Evolutionary conservation across 2,797 vertebrate species (phyloP).

Genomic region (Alectoris magna): DNA sequence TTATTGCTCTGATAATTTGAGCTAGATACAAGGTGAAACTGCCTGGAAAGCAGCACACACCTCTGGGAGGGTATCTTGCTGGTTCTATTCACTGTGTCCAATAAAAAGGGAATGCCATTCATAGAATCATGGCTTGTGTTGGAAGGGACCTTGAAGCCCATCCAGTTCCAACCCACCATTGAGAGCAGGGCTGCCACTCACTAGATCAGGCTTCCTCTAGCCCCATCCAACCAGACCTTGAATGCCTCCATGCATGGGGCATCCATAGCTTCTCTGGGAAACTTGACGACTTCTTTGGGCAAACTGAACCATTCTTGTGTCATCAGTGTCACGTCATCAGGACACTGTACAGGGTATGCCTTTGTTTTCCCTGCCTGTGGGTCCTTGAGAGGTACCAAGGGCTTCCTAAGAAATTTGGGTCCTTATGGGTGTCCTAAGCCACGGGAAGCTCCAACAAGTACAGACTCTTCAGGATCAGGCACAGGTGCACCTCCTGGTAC

Average conservation of each 20-base stretch:
- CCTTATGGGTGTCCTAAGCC: neutral
- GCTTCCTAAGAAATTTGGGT: neutral
- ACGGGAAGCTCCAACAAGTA: neutral
- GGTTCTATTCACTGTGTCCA: neutral
- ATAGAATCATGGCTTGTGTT: no score
- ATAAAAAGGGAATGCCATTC: neutral
- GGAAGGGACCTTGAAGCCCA: no score
- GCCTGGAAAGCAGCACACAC: constrained; percentile 16
- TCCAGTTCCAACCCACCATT: no score
- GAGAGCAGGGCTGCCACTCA: no score
- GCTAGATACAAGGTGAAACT: constrained; percentile 26
- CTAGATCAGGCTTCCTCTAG: no score
- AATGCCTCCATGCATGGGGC: no score
- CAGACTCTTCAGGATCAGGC: neutral
- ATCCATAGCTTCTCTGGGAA: no score
- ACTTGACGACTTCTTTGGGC: no score
- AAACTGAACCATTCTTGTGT: no score
- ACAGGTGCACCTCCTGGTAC: neutral
- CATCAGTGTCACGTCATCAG: no score
- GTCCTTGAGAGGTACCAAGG: neutral
- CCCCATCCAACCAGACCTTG: no score
- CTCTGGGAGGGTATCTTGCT: constrained; percentile 1
- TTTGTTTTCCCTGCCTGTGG: neutral
- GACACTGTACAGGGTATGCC: neutral
- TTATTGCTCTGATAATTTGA: neutral